A percentile compares a stretch with the other conserved stretches of the same genome.
These are phyloP conservation scores for Nymphalis c-album DNA, from an alignment of 2,888 invertebrate species.

Conservation along the genomic window DNA sequence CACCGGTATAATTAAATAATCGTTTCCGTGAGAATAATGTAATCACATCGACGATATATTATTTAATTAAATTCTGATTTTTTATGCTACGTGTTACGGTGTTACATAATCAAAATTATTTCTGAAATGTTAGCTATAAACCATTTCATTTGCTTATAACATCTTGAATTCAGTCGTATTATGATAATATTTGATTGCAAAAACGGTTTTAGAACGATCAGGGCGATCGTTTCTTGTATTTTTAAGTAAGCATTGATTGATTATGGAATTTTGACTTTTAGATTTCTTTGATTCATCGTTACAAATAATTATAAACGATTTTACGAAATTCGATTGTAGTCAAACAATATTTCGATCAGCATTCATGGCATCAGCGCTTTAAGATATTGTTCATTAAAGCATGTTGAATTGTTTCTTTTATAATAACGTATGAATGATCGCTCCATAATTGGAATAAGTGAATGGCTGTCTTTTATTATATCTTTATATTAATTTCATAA, in stretches of 20 bases:
- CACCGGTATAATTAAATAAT: constrained; percentile 52
- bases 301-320: too few species aligned
- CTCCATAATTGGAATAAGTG: not conserved
- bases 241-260: not conserved
- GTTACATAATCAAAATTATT: constrained; percentile 3
- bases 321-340: too few species aligned
- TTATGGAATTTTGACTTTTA: not conserved
- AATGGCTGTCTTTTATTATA: not conserved
- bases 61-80: constrained; percentile 4
- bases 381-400: not conserved
- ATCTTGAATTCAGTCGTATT: constrained; percentile 13
- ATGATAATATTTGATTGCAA: constrained; percentile 13
- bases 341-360: not conserved
- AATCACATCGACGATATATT: constrained; percentile 11
- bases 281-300: not conserved
- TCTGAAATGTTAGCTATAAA: constrained; percentile 13
- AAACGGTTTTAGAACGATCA: not conserved
- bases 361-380: not conserved
- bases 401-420: not conserved
- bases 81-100: not conserved
- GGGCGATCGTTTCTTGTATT: not conserved
- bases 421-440: not conserved
- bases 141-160: constrained; percentile 10
- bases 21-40: constrained; percentile 45
- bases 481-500: not conserved